Conservation (phyloP, 2,888 invertebrate species). For the Euzetes globulus region DNA sequence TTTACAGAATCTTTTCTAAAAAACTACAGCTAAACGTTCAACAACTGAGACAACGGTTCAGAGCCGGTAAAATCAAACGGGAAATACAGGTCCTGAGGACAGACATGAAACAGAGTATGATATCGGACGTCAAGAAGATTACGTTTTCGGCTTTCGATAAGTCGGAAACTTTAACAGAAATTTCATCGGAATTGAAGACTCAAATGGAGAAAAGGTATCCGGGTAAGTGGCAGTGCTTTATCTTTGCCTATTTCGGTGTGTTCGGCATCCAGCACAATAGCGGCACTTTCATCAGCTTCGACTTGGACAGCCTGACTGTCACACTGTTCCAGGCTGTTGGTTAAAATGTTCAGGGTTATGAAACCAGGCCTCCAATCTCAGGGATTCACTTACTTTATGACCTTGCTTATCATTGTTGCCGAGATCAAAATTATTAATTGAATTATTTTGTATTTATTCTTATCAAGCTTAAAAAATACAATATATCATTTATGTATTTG, state of each 20-base stretch:
- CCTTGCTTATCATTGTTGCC: too few species aligned
- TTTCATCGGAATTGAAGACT: not conserved
- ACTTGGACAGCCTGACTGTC: not conserved
- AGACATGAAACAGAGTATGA: slow-evolving; percentile 17
- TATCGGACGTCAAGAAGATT: slow-evolving; percentile 11
- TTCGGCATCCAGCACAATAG: slow-evolving; percentile 10
- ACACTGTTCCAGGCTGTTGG: not conserved
- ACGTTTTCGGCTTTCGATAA: not conserved
- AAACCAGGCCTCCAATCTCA: too few species aligned
- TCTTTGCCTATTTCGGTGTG: not conserved
- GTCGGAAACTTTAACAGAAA: not conserved
- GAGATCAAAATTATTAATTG: too few species aligned
- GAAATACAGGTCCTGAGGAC: slow-evolving; percentile 7
- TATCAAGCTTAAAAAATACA: too few species aligned
- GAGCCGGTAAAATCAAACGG: not conserved
- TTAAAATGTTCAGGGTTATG: too few species aligned
- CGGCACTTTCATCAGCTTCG: slow-evolving; percentile 1
- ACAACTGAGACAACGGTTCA: slow-evolving; percentile 12
- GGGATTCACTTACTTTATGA: too few species aligned
- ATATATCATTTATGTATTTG: too few species aligned
- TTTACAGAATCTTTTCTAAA: not conserved
- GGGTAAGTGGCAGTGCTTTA: slow-evolving; percentile 17
- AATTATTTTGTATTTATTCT: too few species aligned
- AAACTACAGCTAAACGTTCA: not conserved
- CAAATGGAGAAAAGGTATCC: slow-evolving; percentile 2